Evolutionary conservation across 2,888 invertebrate genomes (phyloP), one percentile per base, ranked within the genome.

Genomic region (Tenthredo notha): DNA sequence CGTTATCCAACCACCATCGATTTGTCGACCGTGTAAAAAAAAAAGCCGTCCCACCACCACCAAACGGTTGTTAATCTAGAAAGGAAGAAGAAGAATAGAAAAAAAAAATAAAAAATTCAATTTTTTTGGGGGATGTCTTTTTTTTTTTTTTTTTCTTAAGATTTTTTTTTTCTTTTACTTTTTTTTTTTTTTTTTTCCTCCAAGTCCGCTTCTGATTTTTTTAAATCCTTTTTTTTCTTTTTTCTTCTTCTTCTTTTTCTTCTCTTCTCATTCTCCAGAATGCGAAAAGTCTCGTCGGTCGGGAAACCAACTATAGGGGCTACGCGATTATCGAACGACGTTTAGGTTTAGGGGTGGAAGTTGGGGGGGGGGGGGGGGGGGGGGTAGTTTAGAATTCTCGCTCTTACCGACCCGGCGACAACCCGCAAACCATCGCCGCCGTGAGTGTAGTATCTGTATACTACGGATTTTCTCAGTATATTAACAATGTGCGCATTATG

Each of bases 401-500:
- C 12, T 61, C n/a, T 80, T 80, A 58, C 80, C 80, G 80, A 80
- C 80, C 33, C 29, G 50, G 37, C 54, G 29, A 43, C 43, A 21
- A 21, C 47, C 43, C 74, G 15, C 18, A 0, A 47, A 75, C 0
- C 47, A 37, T n/a, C 18, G 12, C 18, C 2, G 47, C 47, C 4
- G 7, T 7, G 70, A 37, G 6, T 70, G 15, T 37, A 15, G 67
- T 15, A 33, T 29, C 10, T 67, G 29, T 15, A 29, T 6, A 1
- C 33, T 47, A 4, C 3, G 29, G 3, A 18, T 5, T 67, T 29
- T 29, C 12, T 29, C 29, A 3, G 12, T 9, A 67, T 25, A 18
- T 67, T 67, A 7, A 43, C n/a, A 15, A 77, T 54, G 77, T 54
- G 77, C 54, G 54, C 37, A n/a, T n/a, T n/a, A n/a, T n/a, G n/a